Percentiles rank a stretch among this genome's conserved stretches.
Conservation (phyloP, 1,140 invertebrate genomes). For the Proctacanthus coquilletti region DNA sequence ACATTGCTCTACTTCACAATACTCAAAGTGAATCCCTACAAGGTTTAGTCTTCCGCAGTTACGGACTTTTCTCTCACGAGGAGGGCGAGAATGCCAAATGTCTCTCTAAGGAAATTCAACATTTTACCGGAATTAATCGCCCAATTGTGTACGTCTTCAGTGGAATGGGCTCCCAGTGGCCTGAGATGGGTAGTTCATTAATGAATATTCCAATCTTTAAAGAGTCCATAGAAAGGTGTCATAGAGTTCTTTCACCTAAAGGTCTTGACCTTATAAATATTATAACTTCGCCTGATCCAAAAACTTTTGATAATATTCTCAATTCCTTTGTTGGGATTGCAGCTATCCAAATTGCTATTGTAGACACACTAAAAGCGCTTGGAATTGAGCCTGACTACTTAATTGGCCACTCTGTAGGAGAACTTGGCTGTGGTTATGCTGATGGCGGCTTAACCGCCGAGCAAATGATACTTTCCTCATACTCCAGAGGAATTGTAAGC, state of each 20-base stretch:
- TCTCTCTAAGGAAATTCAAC: constrained; percentile 28
- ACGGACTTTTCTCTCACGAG: constrained; percentile 31
- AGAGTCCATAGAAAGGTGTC: constrained; percentile 50
- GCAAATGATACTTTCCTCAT: constrained; percentile 62
- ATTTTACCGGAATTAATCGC: constrained; percentile 35
- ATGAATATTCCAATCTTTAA: constrained; percentile 49
- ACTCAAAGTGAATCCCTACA: constrained; percentile 31
- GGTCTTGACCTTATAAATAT: constrained; percentile 62
- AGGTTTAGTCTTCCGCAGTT: constrained; percentile 35
- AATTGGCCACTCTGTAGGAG: constrained; percentile 67
- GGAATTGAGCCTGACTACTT: constrained; percentile 65
- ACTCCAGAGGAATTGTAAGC: constrained; percentile 65
- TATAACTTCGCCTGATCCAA: constrained; percentile 51
- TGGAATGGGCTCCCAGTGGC: constrained; percentile 77
- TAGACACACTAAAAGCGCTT: constrained; percentile 52
- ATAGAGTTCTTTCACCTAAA: constrained; percentile 49
- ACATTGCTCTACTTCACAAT: constrained; percentile 32
- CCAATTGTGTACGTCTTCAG: constrained; percentile 79
- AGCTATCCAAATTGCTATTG: constrained; percentile 66
- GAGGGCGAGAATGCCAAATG: constrained; percentile 29
- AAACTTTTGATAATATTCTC: constrained; percentile 59
- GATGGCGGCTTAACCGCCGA: constrained; percentile 66
- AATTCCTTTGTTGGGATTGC: constrained; percentile 80
- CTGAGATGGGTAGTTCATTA: constrained; percentile 49
- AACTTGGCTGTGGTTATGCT: constrained; percentile 69